Percentiles rank a stretch among this genome's conserved stretches.
These are phyloP conservation scores for Oncorhynchus keta DNA, from an alignment of 2,113 vertebrate species.

Conservation along the genomic window DNA sequence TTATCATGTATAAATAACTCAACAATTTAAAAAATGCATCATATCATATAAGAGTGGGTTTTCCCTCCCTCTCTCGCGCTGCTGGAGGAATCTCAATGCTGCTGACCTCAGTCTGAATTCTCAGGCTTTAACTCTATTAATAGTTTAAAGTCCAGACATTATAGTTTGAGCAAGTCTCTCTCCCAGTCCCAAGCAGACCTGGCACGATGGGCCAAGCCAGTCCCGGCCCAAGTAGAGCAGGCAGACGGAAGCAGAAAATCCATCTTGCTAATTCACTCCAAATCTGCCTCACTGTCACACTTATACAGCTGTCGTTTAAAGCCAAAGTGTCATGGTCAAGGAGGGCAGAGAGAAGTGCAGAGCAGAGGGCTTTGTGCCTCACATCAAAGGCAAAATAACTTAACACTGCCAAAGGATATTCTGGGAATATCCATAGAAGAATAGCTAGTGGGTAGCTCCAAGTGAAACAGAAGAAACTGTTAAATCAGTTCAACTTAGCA, in stretches of 20 bases:
- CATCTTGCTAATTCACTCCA: not conserved
- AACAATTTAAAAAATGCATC: conserved; percentile 38
- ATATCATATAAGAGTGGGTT: conserved; percentile 40
- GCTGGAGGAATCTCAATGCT: conserved; percentile 67
- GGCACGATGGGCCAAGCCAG: conserved; percentile 20
- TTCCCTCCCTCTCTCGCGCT: conserved; percentile 27
- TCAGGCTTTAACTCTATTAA: conserved; percentile 74
- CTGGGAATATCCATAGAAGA: conserved; percentile 14
- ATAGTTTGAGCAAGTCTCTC: conserved; percentile 53
- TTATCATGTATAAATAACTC: no score
- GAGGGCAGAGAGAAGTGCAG: not conserved
- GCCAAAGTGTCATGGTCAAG: no score
- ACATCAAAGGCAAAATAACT: conserved; percentile 23
- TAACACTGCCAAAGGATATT: conserved; percentile 20
- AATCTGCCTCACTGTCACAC: not conserved
- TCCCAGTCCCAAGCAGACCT: conserved; percentile 55
- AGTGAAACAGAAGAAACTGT: conserved; percentile 23
- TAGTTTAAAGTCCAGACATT: conserved; percentile 59
- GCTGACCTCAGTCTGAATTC: conserved; percentile 75
- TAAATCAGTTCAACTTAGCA: conserved; percentile 1
- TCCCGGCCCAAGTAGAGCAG: conserved; percentile 39
- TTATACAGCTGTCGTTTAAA: not conserved
- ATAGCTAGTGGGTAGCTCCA: not conserved
- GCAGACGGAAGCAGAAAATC: conserved; percentile 41
- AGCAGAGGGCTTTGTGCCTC: conserved; percentile 41